Evolutionary conservation across 2,888 invertebrate genomes (phyloP).

Genomic region (Hirtodrosophila alboralis): DNA sequence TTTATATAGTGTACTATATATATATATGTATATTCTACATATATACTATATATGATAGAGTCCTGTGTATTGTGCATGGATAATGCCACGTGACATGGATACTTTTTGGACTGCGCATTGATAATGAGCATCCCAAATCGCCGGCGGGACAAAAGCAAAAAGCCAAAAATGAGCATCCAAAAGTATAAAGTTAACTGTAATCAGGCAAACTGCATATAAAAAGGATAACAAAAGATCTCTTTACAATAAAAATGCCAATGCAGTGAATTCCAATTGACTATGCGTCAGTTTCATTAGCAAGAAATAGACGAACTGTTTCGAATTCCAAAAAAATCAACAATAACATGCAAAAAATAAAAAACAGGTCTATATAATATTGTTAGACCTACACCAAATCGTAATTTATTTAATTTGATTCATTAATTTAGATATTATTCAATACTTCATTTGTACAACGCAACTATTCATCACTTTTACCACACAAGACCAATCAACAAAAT

Average conservation of each 20-base stretch:
- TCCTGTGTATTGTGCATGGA: slow-evolving; percentile 36
- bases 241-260: slow-evolving; percentile 11
- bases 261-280: slow-evolving; percentile 4
- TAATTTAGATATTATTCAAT: too few relatives aligned
- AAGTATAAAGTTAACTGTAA: slow-evolving; percentile 37
- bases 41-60: slow-evolving; percentile 8
- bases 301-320: too few relatives aligned
- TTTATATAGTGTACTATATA: too few relatives aligned
- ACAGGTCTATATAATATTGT: too few relatives aligned
- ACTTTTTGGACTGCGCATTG: slow-evolving; percentile 47
- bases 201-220: slow-evolving; percentile 30
- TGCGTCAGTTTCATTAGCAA: not conserved
- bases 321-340: too few relatives aligned
- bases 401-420: too few relatives aligned
- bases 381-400: too few relatives aligned
- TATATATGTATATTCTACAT: slow-evolving; percentile 13
- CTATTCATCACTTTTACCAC: slow-evolving; percentile 3
- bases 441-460: too few relatives aligned
- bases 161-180: slow-evolving; percentile 14
- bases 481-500: not conserved
- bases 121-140: slow-evolving; percentile 46
- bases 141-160: slow-evolving; percentile 37
- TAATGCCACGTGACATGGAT: slow-evolving; percentile 62
- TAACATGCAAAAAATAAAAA: too few relatives aligned
- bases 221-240: slow-evolving; percentile 34